These are phyloP conservation scores for Lasaia peninsularis DNA, from an alignment of 1,140 invertebrate genomes.

Conservation along the genomic window DNA sequence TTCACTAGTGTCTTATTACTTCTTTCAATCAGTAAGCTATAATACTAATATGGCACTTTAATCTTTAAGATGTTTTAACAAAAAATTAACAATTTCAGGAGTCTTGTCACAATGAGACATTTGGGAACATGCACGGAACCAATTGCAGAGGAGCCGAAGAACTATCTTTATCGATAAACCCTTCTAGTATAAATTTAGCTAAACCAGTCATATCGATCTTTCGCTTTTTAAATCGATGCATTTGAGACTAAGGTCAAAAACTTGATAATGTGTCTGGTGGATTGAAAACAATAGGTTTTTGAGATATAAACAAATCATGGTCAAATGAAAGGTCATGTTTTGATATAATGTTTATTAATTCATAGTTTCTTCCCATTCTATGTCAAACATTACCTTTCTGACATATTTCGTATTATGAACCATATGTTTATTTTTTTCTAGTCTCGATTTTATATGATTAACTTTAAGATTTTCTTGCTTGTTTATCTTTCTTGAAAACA, in stretches of 20 bases:
- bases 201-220: conserved; percentile 28
- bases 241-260: conserved; percentile 17
- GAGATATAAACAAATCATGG: background rate
- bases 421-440: too few relatives aligned
- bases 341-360: too few relatives aligned
- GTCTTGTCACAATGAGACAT: conserved; percentile 63
- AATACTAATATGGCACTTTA: too few relatives aligned
- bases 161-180: conserved; percentile 71
- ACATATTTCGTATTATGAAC: too few relatives aligned
- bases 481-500: too few relatives aligned
- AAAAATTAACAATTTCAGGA: conserved; percentile 47
- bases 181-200: conserved; percentile 13
- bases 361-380: too few relatives aligned
- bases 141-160: conserved; percentile 72
- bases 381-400: too few relatives aligned
- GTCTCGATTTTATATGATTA: too few relatives aligned
- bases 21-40: too few relatives aligned
- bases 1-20: too few relatives aligned
- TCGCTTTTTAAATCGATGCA: conserved; percentile 33
- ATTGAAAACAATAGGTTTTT: background rate
- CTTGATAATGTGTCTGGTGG: conserved; percentile 2
- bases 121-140: conserved; percentile 71
- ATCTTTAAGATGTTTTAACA: too few relatives aligned
- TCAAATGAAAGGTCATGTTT: background rate
- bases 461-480: too few relatives aligned